Evolutionary conservation across 2,888 invertebrate genomes (phyloP), one percentile per base, ranked within the genome.

Genomic region (Nomada flava): DNA sequence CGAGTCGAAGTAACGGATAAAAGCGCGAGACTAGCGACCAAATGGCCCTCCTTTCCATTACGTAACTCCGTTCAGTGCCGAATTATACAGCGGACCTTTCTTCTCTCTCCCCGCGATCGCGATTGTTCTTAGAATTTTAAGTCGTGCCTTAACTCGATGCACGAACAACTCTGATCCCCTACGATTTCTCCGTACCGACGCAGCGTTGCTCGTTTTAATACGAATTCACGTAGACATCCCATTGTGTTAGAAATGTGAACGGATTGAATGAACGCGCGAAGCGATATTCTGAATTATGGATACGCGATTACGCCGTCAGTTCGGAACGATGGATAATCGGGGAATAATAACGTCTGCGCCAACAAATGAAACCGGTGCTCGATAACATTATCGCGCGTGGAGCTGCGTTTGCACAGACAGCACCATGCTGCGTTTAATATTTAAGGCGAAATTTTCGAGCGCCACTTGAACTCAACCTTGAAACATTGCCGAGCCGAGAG

Each of bases 401-500:
- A 55, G 10, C 42, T 29, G 47, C 36, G 29, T n/a, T 47, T n/a
- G 44, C 10, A 47, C 13, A 47, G n/a, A 36, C 10, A 23, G n/a
- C 20, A 59, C 26, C 52, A 3, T 47, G 47, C 47, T 47, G 74
- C 83, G 86, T 88, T 77, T 90, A 89, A 90, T 91, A 90, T 84
- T 87, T 91, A 90, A 91, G 87, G 82, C 81, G 86, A 85, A 88
- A 86, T 85, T 88, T 88, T 47, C 87, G 85, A 86, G 83, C 44
- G 1, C 74, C 79, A 81, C 78, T 79, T 78, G 83, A 62, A 36
- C 85, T 83, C 79, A 79, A 78, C 82, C 86, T 87, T 89, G 89
- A 91, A 90, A 92, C 91, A 91, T 91, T 89, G 90, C 88, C 83
- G 83, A 76, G 86, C 86, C 86, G 86, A 89, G 89, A 83, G 86